A percentile compares a stretch with the other conserved stretches of the same genome.
Conservation (phyloP, 2,888 invertebrate genomes). For the Hirtodrosophila confusa region DNA sequence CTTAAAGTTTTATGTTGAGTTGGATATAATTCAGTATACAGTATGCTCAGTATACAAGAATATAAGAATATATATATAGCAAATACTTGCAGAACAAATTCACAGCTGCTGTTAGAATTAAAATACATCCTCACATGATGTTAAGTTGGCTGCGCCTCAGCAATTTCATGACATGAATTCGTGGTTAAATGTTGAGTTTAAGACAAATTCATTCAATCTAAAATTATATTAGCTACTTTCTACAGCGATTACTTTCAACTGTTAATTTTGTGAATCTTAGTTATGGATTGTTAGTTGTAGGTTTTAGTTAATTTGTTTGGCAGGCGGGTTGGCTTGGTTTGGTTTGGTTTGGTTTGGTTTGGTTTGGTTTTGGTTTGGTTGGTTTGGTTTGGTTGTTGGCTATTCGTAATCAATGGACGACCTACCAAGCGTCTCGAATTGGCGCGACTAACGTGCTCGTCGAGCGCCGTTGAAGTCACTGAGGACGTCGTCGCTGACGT, state of each 20-base stretch:
- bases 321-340: conserved; percentile 25
- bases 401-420: conserved; percentile 81
- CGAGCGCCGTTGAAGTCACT: conserved; percentile 71
- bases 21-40: no score
- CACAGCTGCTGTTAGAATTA: no score
- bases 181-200: no score
- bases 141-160: no score
- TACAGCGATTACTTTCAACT: background rate
- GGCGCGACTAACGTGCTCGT: conserved; percentile 83
- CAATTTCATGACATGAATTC: no score
- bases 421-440: conserved; percentile 88
- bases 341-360: conserved; percentile 22
- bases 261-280: conserved; percentile 14
- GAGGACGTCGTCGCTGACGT: conserved; percentile 82
- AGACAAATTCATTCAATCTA: no score
- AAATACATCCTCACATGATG: no score
- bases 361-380: conserved; percentile 4
- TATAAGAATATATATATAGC: no score
- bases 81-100: no score
- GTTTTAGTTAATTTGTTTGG: conserved; percentile 28
- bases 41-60: no score
- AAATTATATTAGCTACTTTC: no score
- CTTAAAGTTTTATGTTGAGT: no score
- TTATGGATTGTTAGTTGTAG: conserved; percentile 28
- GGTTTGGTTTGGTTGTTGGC: conserved; percentile 30